Conservation (phyloP, 2,113 vertebrate species). For the Protobothrops flavoviridis region DNA sequence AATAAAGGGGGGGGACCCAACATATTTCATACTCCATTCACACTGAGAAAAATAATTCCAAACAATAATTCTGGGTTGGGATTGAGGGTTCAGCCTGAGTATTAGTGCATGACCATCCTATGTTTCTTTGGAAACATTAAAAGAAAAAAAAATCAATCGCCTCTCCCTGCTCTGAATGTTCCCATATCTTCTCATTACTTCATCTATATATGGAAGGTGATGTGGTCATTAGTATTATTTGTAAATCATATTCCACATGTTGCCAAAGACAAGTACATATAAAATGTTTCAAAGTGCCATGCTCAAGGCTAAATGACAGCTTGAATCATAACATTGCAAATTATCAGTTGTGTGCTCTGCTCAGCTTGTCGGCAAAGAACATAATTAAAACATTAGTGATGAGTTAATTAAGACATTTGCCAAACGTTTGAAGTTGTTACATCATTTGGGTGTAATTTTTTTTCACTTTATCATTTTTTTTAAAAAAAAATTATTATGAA, state of each 20-base stretch:
- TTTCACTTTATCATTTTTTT: neutral
- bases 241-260: neutral
- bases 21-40: neutral
- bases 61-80: neutral
- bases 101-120: neutral
- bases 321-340: neutral
- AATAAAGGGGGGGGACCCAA: neutral
- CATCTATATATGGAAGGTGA: neutral
- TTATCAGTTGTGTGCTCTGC: slow-evolving; percentile 4
- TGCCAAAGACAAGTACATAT: neutral
- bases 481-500: neutral
- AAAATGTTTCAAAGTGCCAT: neutral
- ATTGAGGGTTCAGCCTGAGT: neutral
- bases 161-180: neutral
- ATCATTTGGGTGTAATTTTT: neutral
- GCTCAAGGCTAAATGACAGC: neutral
- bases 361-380: neutral
- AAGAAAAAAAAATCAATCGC: neutral
- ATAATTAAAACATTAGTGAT: neutral
- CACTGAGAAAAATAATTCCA: neutral
- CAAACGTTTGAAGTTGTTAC: neutral
- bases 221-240: neutral
- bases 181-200: neutral
- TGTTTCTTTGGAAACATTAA: neutral
- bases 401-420: slow-evolving; percentile 16